Base-by-base conservation (phyloP, 2,113 vertebrate species). In the Prunella fulvescens region DNA sequence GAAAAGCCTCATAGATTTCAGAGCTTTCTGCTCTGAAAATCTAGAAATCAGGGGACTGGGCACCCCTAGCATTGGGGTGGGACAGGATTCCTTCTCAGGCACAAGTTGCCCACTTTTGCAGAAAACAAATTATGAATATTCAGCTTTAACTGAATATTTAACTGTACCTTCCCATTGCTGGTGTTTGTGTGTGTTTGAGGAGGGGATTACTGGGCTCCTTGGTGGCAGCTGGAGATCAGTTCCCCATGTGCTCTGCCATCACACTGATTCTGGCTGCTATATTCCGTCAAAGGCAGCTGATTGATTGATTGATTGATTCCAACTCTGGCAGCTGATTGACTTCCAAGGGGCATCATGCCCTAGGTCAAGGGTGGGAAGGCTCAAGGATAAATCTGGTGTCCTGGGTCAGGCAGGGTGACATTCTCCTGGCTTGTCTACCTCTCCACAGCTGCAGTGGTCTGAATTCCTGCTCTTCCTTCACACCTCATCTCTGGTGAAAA, bases 381-480 rank as follows among this genome's bases (percentile, higher is more conserved):
- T 64, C 47, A 20, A 42, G 62, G 33, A 12, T 57, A 35, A 62
- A 80, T 40, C 35, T 67, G 44, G 2, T 57, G 45, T 66, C 37
- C 50, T 73, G 22, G 14, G 28, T 65, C 72, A 78, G 77, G 17
- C 45, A 29, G 26, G 25, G 20, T 58, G 53, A 42, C 7, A 4
- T 33, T 83, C 26, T 62, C 17, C 56, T 2, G 4, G 18, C 58
- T 80, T 3, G 0, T 28, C 39, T 0, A 0, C 35, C 80, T 86
- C 66, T 58, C 50, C 31, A 11, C 1, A 5, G 40, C 76, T 65
- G 42, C 54, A 64, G 35, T 60, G n/a, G 13, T 61, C 65, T 61
- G 50, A 77, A 76, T 66, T 83, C 54, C 76, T 88, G 53, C 58
- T 73, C 37, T 72, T 64, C 57, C 40, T 71, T 82, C 25, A 12